Evolutionary conservation across 1,140 invertebrate species (phyloP).

Genomic region (Ylistrum balloti): DNA sequence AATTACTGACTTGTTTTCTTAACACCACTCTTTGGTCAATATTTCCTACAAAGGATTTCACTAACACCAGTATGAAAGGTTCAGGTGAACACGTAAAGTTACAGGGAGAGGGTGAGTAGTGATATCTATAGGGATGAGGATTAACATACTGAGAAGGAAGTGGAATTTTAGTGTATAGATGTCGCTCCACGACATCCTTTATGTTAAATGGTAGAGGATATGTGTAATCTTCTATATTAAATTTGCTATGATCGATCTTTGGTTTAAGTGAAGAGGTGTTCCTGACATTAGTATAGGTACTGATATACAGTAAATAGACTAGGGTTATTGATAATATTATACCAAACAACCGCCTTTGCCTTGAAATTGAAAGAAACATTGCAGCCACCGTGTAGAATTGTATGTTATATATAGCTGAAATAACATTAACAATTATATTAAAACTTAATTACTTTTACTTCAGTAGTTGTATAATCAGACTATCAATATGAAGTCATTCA

Average conservation of each 20-base stretch:
- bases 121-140: background rate
- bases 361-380: background rate
- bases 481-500: too few relatives aligned
- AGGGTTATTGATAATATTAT: background rate
- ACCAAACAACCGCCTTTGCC: background rate
- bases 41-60: conserved; percentile 43
- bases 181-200: background rate
- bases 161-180: background rate
- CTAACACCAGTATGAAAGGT: background rate
- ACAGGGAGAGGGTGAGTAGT: background rate
- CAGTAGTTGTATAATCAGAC: too few relatives aligned
- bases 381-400: too few relatives aligned
- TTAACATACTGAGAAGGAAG: background rate
- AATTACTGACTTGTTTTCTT: conserved; percentile 21
- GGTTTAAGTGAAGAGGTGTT: background rate
- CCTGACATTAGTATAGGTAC: background rate
- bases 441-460: too few relatives aligned
- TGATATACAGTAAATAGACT: background rate
- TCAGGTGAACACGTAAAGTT: background rate
- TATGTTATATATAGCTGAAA: too few relatives aligned
- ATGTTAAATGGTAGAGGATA: background rate
- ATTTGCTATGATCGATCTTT: background rate
- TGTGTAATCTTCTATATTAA: background rate
- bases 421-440: too few relatives aligned
- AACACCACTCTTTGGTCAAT: background rate